Evolutionary conservation across 2,113 vertebrate genomes (phyloP).

Genomic region (Gallinago paraguaiae): DNA sequence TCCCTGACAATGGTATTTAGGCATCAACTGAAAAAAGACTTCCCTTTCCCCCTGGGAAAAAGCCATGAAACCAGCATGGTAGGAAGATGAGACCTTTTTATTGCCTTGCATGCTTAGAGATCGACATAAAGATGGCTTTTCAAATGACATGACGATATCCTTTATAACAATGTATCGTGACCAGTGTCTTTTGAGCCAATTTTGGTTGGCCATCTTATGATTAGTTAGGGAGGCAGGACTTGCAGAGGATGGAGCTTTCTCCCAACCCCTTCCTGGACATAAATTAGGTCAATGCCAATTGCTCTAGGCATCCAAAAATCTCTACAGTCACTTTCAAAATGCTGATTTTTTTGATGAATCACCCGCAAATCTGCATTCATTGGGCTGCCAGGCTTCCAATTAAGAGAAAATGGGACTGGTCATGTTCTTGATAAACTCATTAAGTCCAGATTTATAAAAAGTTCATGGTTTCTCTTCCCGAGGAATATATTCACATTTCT

Average conservation of each 20-base stretch:
- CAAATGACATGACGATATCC: neutral
- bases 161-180: neutral
- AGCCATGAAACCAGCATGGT: neutral
- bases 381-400: neutral
- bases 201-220: neutral
- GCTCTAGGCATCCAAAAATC: neutral
- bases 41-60: neutral
- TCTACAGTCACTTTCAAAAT: neutral
- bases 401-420: neutral
- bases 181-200: neutral
- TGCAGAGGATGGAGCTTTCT: neutral
- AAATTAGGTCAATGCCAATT: neutral
- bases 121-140: neutral
- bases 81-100: neutral
- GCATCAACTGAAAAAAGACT: neutral
- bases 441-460: neutral
- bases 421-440: neutral
- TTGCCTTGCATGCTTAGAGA: neutral
- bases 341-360: neutral
- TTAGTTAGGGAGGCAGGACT: neutral
- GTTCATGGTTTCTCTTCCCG: constrained; percentile 16
- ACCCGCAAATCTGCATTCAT: neutral
- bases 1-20: neutral
- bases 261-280: neutral
- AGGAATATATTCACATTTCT: constrained; percentile 56